These are phyloP conservation scores for Palaemon carinicauda DNA, from an alignment of 1,140 invertebrate genomes.

Conservation along the genomic window DNA sequence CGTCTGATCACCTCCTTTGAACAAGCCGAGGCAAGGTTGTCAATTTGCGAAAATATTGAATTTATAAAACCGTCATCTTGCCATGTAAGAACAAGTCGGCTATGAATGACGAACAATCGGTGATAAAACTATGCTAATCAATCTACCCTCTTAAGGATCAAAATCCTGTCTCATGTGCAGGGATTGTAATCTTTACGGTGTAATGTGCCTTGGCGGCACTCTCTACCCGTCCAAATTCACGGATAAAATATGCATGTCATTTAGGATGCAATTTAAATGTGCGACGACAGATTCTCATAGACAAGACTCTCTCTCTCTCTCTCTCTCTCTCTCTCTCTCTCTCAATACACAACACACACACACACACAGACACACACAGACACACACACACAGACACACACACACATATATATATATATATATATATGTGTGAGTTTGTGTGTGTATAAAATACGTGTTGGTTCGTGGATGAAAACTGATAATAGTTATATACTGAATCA, in stretches of 20 bases:
- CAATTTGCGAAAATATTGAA: slow-evolving; percentile 54
- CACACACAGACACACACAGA: background rate
- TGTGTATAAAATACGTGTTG: too few species aligned
- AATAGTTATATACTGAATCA: too few species aligned
- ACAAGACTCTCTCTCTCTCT: background rate
- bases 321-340: background rate
- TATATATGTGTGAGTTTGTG: too few species aligned
- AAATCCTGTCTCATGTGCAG: background rate
- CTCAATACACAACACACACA: background rate
- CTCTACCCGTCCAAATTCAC: background rate
- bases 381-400: background rate
- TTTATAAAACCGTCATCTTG: slow-evolving; percentile 33
- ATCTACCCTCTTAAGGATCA: background rate
- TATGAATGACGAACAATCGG: background rate
- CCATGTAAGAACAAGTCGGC: background rate
- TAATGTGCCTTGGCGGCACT: background rate
- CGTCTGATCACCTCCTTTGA: background rate
- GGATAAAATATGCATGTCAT: slow-evolving; percentile 19
- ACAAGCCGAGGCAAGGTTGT: slow-evolving; percentile 17
- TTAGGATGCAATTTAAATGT: slow-evolving; percentile 29
- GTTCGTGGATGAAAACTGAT: too few species aligned
- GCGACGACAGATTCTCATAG: background rate
- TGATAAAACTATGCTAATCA: background rate
- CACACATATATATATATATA: background rate
- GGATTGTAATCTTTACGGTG: background rate